Base-by-base conservation (phyloP, 2,888 invertebrate genomes). In the Eilema sororculum region DNA sequence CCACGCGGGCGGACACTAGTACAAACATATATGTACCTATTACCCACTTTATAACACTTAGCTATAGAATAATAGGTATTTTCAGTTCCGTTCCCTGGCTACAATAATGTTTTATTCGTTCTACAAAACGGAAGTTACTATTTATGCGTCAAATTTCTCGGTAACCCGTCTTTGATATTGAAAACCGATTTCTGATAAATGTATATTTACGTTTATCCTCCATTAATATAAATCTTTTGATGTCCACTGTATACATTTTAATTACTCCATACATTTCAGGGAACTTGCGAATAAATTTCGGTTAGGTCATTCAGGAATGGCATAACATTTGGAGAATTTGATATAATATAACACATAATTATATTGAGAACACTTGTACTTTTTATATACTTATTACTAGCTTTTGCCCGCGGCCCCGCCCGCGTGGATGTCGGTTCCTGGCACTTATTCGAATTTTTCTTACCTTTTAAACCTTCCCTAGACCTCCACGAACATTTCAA, bases 201-300 rank as follows among this genome's bases (percentile, higher is more conserved):
- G 33, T 67, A 68, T 68, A 60, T 67, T 64, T 67, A 68, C 37
- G 60, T 13, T 58, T 59, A 57, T 24, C 57, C 30, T 68, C 46
- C 65, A 68, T 41, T 65, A 65, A 71, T 71, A 33, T 24, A 30
- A 37, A 65, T 71, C 71, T 71, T 69, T 71, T 71, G 71, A 71
- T 71, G 71, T 71, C 37, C 3, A 68, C 65, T 65, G n/a, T 58
- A 30, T 46, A 61, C 30, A 59, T 60, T 71, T 67, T 71, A 68
- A 71, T 71, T 65, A 68, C 71, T 37, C 46, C 20, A 56, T 58
- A 28, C 33, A 25, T 71, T 67, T 71, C 67, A 20, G 10, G 28
- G 67, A 64, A 67, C 9, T 67, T 20, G 24, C 58, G n/a, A 16
- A 66, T 58, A 30, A 24, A 16, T 56, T 65, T 65, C 13, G 22